These are phyloP conservation scores for Megaptera novaeangliae DNA, from an alignment of 2,113 vertebrate species.

Conservation along the genomic window DNA sequence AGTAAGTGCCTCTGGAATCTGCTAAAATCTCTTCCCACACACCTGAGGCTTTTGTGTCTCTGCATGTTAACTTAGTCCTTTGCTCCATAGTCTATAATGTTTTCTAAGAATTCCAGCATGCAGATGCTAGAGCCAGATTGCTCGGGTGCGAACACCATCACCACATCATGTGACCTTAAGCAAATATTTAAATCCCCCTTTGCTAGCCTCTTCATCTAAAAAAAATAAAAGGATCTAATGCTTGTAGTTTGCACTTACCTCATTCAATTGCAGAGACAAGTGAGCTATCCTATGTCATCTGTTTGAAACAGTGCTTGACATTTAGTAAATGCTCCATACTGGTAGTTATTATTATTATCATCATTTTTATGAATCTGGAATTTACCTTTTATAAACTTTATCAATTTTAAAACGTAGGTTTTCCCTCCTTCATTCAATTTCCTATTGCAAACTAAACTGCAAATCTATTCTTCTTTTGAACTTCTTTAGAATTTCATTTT, in stretches of 20 bases:
- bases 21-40: neutral
- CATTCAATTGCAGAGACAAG: neutral
- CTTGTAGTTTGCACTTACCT: neutral
- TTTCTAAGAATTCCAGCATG: neutral
- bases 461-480: neutral
- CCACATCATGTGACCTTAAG: neutral
- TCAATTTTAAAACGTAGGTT: neutral
- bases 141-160: neutral
- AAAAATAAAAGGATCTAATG: neutral
- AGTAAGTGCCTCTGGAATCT: neutral
- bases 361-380: neutral
- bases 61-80: neutral
- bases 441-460: neutral
- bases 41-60: neutral
- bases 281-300: neutral
- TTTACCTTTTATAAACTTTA: neutral
- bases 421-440: neutral
- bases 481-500: neutral
- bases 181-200: neutral
- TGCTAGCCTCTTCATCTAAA: neutral
- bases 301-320: neutral
- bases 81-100: neutral
- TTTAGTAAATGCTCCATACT: neutral
- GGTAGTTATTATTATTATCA: neutral
- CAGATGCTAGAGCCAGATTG: neutral